These are phyloP conservation scores for Odocoileus virginianus DNA, from an alignment of 2,113 vertebrate species.

Conservation along the genomic window DNA sequence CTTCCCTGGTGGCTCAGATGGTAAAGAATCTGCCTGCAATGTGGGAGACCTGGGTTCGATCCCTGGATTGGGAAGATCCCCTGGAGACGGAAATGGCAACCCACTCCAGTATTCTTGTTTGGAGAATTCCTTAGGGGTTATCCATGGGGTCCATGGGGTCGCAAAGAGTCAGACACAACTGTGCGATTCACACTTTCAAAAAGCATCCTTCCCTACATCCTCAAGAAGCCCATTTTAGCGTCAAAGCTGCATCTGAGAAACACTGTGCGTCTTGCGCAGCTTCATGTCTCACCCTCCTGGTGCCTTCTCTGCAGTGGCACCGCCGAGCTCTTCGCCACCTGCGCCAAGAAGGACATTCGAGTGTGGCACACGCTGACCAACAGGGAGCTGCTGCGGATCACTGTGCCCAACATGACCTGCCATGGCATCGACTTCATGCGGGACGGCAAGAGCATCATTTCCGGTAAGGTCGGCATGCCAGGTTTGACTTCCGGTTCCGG, in stretches of 20 bases:
- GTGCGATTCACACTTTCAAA: neutral
- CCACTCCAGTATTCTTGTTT: neutral
- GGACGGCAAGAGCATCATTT: slow-evolving; percentile 91
- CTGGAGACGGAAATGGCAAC: neutral
- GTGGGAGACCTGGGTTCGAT: neutral
- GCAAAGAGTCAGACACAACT: neutral
- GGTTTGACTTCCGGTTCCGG: fast-evolving
- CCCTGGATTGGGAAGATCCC: neutral
- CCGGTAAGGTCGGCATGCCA: slow-evolving; percentile 75
- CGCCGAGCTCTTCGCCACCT: slow-evolving; percentile 90
- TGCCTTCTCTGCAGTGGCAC: slow-evolving; percentile 79
- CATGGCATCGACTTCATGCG: slow-evolving; percentile 84
- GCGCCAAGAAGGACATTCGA: slow-evolving; percentile 88
- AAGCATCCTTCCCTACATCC: neutral
- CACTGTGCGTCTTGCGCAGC: fast-evolving
- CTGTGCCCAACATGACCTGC: slow-evolving; percentile 88
- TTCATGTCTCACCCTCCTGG: neutral
- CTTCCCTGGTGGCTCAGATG: neutral
- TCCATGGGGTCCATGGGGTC: neutral
- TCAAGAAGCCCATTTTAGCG: neutral
- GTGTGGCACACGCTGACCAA: slow-evolving; percentile 86
- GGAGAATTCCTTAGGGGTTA: neutral
- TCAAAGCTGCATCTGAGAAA: neutral
- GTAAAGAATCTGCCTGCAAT: neutral
- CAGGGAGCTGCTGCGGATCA: slow-evolving; percentile 88